These are phyloP conservation scores for Chrysolina oricalcia DNA, from an alignment of 2,888 invertebrate species.

Conservation along the genomic window DNA sequence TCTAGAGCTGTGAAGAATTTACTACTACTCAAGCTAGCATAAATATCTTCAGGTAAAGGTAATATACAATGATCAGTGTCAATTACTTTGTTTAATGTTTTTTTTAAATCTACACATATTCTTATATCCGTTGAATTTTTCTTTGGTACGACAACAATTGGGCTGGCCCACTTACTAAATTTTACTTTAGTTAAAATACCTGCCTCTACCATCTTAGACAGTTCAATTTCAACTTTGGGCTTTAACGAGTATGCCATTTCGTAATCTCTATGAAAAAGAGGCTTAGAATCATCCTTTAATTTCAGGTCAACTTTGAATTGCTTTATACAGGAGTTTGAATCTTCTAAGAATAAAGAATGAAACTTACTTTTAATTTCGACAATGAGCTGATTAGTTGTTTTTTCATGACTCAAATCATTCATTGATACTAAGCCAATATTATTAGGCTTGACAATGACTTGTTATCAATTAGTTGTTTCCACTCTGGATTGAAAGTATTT, in stretches of 20 bases:
- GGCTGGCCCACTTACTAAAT: conserved; percentile 59
- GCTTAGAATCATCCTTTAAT: conserved; percentile 32
- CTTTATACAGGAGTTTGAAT: conserved; percentile 24
- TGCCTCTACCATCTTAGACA: conserved; percentile 50
- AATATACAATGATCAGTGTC: conserved; percentile 60
- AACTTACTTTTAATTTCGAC: conserved; percentile 8
- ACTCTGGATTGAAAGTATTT: not conserved
- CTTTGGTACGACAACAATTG: conserved; percentile 62
- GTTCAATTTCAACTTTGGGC: conserved; percentile 52
- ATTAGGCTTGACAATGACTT: conserved; percentile 17
- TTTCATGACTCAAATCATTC: conserved; percentile 12
- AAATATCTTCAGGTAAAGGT: conserved; percentile 61
- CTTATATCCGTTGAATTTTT: conserved; percentile 52
- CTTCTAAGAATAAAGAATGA: conserved; percentile 21
- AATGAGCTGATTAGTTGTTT: conserved; percentile 13
- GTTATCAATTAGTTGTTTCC: conserved; percentile 11
- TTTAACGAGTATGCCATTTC: conserved; percentile 52
- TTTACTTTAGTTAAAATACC: conserved; percentile 53
- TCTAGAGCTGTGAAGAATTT: conserved; percentile 56
- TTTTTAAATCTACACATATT: conserved; percentile 64
- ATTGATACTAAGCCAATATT: conserved; percentile 13
- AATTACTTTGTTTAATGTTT: conserved; percentile 56
- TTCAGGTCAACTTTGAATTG: conserved; percentile 31
- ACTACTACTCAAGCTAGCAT: conserved; percentile 56
- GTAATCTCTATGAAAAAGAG: conserved; percentile 41